Conservation (phyloP, 2,888 invertebrate species). For the Ophion costatus region DNA sequence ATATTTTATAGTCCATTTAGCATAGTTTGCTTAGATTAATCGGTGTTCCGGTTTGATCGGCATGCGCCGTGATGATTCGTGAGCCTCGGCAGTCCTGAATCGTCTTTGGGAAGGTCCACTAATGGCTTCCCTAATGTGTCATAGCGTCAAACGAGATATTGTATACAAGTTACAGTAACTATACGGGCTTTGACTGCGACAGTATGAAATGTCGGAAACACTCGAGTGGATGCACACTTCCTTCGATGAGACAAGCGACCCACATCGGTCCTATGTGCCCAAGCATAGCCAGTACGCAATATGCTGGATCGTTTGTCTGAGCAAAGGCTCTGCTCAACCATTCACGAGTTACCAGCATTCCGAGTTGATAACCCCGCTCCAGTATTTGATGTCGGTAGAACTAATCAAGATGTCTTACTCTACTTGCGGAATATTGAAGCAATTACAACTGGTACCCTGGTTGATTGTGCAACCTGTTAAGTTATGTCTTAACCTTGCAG, state of each 20-base stretch:
- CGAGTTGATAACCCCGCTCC: slow-evolving; percentile 15
- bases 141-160: slow-evolving; percentile 31
- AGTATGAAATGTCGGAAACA: slow-evolving; percentile 41
- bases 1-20: background rate
- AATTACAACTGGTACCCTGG: background rate
- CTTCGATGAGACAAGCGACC: slow-evolving; percentile 40
- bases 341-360: slow-evolving; percentile 27
- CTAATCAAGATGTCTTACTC: slow-evolving; percentile 27
- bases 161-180: slow-evolving; percentile 31
- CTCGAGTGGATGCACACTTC: slow-evolving; percentile 42
- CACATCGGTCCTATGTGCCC: slow-evolving; percentile 33
- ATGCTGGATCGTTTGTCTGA: slow-evolving; percentile 43
- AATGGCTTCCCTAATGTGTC: slow-evolving; percentile 34
- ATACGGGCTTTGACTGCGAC: slow-evolving; percentile 28
- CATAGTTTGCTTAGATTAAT: slow-evolving; percentile 8
- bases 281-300: slow-evolving; percentile 39
- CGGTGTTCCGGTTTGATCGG: slow-evolving; percentile 20
- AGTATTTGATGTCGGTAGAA: slow-evolving; percentile 35
- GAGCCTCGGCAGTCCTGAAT: slow-evolving; percentile 20
- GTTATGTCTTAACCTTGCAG: background rate
- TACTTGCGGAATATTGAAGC: background rate
- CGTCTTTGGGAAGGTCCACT: slow-evolving; percentile 10
- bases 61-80: slow-evolving; percentile 21
- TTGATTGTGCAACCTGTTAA: slow-evolving; percentile 11
- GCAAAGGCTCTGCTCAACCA: slow-evolving; percentile 30